A percentile compares a stretch with the other conserved stretches of the same genome.
Evolutionary conservation across 2,888 invertebrate species (phyloP).

Genomic region (Heliconius ethilla): DNA sequence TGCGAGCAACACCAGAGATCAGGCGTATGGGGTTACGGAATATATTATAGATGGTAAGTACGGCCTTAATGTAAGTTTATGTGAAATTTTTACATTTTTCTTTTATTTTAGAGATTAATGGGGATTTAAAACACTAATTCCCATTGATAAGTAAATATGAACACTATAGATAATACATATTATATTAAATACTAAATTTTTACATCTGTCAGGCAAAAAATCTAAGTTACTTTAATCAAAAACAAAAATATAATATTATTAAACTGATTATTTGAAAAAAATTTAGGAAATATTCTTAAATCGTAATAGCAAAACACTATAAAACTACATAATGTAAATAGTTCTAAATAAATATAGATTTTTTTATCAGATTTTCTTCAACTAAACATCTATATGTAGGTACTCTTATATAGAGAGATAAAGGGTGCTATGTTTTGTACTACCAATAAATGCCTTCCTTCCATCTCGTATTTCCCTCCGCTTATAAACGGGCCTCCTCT

Average conservation of each 20-base stretch:
- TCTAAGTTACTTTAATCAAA: too few species aligned
- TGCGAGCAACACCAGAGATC: conserved; percentile 91
- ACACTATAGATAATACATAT: too few species aligned
- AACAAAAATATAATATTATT: too few species aligned
- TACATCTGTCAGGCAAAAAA: too few species aligned
- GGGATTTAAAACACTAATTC: too few species aligned
- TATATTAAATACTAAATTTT: too few species aligned
- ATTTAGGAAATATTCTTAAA: too few species aligned
- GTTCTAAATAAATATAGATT: neutral
- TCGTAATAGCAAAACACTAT: too few species aligned
- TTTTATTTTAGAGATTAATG: too few species aligned
- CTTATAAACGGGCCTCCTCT: conserved; percentile 18
- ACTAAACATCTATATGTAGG: neutral
- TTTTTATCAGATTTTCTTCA: neutral
- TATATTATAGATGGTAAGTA: conserved; percentile 89
- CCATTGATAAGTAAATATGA: too few species aligned
- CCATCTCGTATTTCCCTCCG: neutral
- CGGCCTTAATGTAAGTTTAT: neutral
- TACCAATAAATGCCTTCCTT: conserved; percentile 21
- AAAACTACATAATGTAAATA: neutral
- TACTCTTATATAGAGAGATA: neutral
- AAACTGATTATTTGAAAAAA: too few species aligned
- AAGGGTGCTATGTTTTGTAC: conserved; percentile 15
- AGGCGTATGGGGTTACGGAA: conserved; percentile 91
- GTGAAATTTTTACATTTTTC: neutral